These are phyloP conservation scores for rabbit (Oryctolagus cuniculus) DNA, from an alignment of 2,113 vertebrate species.

Conservation along the genomic window mOryCun1.1 NC_091432.1:81726001-81726500, in stretches of 20 bases:
- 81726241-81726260: neutral
- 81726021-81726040: neutral
- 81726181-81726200: conserved; percentile 62
- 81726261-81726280: neutral
- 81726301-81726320: neutral
- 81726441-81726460: conserved; percentile 33
- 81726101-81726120: neutral
- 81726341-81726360: neutral
- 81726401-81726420: neutral
- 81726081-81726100: neutral
- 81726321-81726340: neutral
- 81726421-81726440: neutral
- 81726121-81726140: neutral
- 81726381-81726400: neutral
- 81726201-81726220: conserved; percentile 25
- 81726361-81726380: neutral
- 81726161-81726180: neutral
- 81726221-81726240: conserved; percentile 22
- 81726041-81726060: conserved; percentile 43
- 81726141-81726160: conserved; percentile 6
- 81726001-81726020: neutral
- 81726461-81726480: neutral
- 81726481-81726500: neutral
- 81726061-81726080: neutral
- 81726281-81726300: conserved; percentile 32